Evolutionary conservation across 2,888 invertebrate genomes (phyloP), one percentile per base, ranked within the genome.

Genomic region (Xanthia togata): DNA sequence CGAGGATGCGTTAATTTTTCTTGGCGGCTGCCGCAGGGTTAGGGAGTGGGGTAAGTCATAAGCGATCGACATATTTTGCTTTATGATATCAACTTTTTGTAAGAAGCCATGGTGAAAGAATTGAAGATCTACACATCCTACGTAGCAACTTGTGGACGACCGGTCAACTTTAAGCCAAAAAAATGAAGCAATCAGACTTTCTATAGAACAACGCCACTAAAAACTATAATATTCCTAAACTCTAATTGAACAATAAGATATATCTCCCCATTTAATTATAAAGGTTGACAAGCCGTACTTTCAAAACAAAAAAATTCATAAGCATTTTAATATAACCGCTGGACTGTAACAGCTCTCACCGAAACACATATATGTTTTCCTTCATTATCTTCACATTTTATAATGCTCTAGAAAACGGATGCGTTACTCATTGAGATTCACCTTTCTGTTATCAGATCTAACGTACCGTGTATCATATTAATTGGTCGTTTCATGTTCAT

Each of bases 1-100:
- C 88, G 91, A 89, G 92, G 91, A 92, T 90, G 93, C 93, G 94
- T 93, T 95, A 94, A 96, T 96, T 96, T 96, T 96, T 96, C 96
- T 96, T 95, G 92, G 91, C 87, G 90, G 90, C 82, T 73, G 85
- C 90, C 87, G 89, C 89, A 91, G 94, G 93, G 93, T 93, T 91
- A 76, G 67, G 78, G 85, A 80, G 70, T 87, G 89, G 89, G 85
- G 69, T 81, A 90, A 88, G 87, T 87, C 83, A 89, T 75, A 55
- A 65, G 65, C 75, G 82, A 82, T 78, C 57, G 73, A 87, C 31
- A 60, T 31, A 31, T 78, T 85, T 78, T 47, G 14, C 50, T 26
- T n/a, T 26, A 63, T 78, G 6, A 60, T 53, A 47, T 60, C 31
- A 47, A 53, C 2, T 1, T 55, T 75, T 67, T 55, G 5, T n/a